A percentile compares a stretch with the other conserved stretches of the same genome.
phyloP scores from a whole-genome alignment of 2,797 vertebrate species.

The Antrozous pallidus region DNA sequence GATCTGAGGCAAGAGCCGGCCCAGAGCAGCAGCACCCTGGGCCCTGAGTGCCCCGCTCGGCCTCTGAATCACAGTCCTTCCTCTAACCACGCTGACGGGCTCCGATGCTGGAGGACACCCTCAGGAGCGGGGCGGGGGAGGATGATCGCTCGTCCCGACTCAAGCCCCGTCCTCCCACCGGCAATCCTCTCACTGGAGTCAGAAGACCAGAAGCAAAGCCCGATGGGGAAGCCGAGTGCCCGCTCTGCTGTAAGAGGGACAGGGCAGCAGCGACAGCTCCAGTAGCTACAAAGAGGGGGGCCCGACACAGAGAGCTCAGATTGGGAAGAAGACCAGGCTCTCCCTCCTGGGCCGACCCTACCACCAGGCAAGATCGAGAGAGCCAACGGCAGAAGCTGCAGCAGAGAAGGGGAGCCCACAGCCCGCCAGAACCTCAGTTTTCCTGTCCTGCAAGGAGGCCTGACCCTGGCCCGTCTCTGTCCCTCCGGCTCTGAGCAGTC shows the following conservation, averaged over 20 bases:
- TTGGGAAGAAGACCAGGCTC: background rate
- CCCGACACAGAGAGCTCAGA: background rate
- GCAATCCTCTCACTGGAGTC: background rate
- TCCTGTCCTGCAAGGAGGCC: background rate
- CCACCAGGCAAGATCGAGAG: background rate
- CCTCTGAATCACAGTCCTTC: background rate
- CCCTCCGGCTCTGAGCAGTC: background rate
- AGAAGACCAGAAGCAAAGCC: background rate
- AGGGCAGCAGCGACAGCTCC: background rate
- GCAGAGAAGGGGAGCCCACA: background rate
- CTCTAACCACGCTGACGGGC: background rate
- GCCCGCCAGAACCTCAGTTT: background rate
- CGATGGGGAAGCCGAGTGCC: background rate
- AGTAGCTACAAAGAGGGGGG: background rate
- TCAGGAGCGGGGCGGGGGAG: background rate
- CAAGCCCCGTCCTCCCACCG: background rate
- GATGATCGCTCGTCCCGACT: background rate
- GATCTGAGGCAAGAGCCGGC: background rate
- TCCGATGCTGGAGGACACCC: background rate
- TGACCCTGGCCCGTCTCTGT: background rate
- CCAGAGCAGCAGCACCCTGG: background rate
- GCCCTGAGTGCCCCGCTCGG: background rate
- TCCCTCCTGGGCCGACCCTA: background rate
- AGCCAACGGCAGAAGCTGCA: background rate
- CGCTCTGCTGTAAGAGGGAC: background rate